Percentiles rank a stretch among this genome's conserved stretches.
Conservation (phyloP, 2,888 invertebrate species). For the Plagodis dolabraria region DNA sequence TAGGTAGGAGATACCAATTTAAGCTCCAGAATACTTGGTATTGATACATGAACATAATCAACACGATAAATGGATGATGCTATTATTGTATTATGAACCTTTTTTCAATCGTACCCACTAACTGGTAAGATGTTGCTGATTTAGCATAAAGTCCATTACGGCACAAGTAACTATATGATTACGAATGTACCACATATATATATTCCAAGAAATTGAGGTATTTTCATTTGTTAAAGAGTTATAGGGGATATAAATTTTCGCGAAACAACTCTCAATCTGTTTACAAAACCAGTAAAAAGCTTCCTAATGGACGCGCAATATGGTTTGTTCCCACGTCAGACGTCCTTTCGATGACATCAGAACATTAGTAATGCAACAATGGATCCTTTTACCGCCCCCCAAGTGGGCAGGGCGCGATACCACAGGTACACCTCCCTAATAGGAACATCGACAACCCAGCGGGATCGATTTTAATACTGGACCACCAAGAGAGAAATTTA, state of each 20-base stretch:
- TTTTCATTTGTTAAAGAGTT: background rate
- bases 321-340: slow-evolving; percentile 79
- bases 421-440: slow-evolving; percentile 40
- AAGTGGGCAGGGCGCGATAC: slow-evolving; percentile 58
- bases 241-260: slow-evolving; percentile 2
- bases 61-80: no score
- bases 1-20: no score
- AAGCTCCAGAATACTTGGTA: no score
- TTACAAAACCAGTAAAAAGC: slow-evolving; percentile 28
- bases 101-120: no score
- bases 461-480: slow-evolving; percentile 33
- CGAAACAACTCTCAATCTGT: slow-evolving; percentile 16
- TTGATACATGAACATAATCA: no score
- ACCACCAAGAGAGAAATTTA: slow-evolving; percentile 23
- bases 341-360: slow-evolving; percentile 72
- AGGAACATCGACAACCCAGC: slow-evolving; percentile 37
- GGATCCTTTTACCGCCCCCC: slow-evolving; percentile 66
- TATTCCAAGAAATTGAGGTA: no score
- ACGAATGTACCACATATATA: no score
- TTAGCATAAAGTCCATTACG: no score
- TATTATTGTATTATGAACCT: no score
- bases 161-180: no score
- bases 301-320: slow-evolving; percentile 52
- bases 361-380: slow-evolving; percentile 82
- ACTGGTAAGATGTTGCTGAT: no score